Conservation (phyloP, 2,888 invertebrate species). For the Hedya salicella region DNA sequence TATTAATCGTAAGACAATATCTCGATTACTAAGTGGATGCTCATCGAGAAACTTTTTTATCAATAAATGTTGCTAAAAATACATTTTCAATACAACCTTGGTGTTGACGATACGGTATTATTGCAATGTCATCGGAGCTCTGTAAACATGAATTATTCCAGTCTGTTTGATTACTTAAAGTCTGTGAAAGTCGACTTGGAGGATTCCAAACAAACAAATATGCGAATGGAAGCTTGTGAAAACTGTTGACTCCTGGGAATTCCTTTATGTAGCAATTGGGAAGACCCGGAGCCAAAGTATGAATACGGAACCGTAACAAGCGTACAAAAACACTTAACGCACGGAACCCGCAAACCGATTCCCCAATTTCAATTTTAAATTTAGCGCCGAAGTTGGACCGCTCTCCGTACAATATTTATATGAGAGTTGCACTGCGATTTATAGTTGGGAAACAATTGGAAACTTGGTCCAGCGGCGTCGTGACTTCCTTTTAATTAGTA, state of each 20-base stretch:
- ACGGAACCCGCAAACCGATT: conserved; percentile 59
- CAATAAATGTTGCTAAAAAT: no score
- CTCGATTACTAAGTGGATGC: no score
- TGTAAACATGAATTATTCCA: no score
- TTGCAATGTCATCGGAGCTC: no score
- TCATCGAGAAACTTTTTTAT: no score
- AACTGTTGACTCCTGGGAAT: not conserved
- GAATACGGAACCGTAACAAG: conserved; percentile 27
- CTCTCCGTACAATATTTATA: conserved; percentile 77
- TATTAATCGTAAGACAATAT: no score
- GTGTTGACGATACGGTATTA: no score
- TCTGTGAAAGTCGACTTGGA: no score
- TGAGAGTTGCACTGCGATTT: conserved; percentile 75
- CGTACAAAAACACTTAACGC: conserved; percentile 48
- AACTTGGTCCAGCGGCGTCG: conserved; percentile 79
- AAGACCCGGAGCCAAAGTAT: not conserved
- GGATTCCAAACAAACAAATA: not conserved
- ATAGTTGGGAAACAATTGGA: conserved; percentile 80
- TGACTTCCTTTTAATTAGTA: conserved; percentile 85
- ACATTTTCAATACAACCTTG: no score
- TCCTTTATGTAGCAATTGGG: not conserved
- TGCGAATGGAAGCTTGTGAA: not conserved
- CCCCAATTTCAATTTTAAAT: conserved; percentile 77
- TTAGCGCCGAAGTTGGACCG: conserved; percentile 75
- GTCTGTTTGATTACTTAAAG: no score